These are phyloP conservation scores for Amphiprion percula DNA, from an alignment of 2,113 vertebrate genomes.

Conservation along the genomic window DNA sequence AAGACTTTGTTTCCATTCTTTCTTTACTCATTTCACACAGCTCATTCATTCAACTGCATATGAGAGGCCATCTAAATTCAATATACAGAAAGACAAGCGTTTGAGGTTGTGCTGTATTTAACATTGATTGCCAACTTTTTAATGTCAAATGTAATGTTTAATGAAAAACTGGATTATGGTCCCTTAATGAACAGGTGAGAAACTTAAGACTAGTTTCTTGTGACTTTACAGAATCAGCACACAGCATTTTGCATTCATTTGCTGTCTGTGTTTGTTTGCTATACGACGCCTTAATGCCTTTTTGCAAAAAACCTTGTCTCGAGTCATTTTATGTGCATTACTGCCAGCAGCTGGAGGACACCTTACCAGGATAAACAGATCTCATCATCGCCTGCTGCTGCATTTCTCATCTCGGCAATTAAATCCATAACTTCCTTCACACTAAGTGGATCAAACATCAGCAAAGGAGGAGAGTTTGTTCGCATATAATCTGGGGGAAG, in stretches of 20 bases:
- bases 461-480: slow-evolving; percentile 13
- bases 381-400: slow-evolving; percentile 24
- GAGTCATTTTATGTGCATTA: background rate
- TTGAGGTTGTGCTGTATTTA: too few species aligned
- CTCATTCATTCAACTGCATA: too few species aligned
- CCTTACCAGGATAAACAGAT: slow-evolving; percentile 18
- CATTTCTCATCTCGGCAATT: slow-evolving; percentile 40
- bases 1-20: too few species aligned
- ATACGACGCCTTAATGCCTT: background rate
- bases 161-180: too few species aligned
- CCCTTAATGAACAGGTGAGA: background rate
- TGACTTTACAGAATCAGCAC: background rate
- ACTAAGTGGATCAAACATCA: slow-evolving; percentile 38
- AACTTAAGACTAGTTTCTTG: background rate
- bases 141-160: too few species aligned
- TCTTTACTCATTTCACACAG: too few species aligned
- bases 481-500: slow-evolving; percentile 37
- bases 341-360: slow-evolving; percentile 35
- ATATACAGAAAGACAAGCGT: too few species aligned
- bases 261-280: background rate
- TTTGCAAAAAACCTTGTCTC: background rate
- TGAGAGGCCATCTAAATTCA: too few species aligned
- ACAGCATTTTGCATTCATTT: slow-evolving; percentile 7
- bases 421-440: slow-evolving; percentile 28
- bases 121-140: too few species aligned